phyloP scores from a whole-genome alignment of 2,113 vertebrate species.

The Gnathonemus longibarbis region DNA sequence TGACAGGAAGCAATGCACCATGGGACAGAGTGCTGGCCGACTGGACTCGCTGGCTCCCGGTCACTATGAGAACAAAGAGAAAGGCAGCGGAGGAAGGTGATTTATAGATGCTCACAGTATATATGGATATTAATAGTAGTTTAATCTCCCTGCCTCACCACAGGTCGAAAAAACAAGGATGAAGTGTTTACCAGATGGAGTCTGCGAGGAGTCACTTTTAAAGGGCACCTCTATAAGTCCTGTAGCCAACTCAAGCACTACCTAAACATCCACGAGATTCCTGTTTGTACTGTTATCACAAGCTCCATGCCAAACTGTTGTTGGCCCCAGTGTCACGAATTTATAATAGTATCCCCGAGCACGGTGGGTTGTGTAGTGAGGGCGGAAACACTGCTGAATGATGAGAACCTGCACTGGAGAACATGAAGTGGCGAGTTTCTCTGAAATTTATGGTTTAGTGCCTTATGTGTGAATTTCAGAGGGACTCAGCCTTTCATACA shows the following conservation, averaged over 20 bases:
- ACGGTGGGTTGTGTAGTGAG: neutral
- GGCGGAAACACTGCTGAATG: neutral
- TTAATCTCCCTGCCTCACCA: constrained; percentile 18
- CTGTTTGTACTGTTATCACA: neutral
- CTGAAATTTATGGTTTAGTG: neutral
- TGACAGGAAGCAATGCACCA: neutral
- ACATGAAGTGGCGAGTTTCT: neutral
- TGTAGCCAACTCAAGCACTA: neutral
- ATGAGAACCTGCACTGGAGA: neutral
- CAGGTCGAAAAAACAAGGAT: constrained; percentile 2
- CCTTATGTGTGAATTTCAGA: neutral
- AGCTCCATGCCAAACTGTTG: neutral
- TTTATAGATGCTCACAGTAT: constrained; percentile 1
- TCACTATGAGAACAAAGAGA: neutral
- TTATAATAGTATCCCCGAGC: neutral
- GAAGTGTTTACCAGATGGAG: constrained; percentile 12
- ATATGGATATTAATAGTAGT: constrained; percentile 16
- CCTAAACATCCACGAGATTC: neutral
- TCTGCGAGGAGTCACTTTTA: neutral
- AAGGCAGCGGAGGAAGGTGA: neutral
- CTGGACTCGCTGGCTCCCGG: neutral
- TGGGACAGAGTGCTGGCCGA: constrained; percentile 1
- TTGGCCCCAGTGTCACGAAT: neutral
- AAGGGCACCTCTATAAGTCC: neutral
- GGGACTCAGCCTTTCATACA: neutral